Conservation (phyloP, 1,140 invertebrate species). For the Drosophila ohnishii region DNA sequence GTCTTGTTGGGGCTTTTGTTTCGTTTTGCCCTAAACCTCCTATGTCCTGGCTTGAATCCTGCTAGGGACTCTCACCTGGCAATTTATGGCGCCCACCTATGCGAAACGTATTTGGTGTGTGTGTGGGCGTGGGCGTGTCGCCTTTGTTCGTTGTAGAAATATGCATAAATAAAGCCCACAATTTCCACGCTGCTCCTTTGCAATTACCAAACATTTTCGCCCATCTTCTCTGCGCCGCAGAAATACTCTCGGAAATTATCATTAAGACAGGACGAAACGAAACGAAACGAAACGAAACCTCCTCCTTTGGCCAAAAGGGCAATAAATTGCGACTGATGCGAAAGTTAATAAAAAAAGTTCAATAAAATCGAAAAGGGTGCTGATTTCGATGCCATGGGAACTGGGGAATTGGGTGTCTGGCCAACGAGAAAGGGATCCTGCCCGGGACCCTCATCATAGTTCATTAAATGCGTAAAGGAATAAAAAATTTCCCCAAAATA, state of each 20-base stretch:
- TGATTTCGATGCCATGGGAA: constrained; percentile 65
- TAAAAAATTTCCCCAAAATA: constrained; percentile 46
- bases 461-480: constrained; percentile 77
- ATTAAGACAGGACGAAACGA: constrained; percentile 29
- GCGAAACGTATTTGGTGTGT: not conserved
- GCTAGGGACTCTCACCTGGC: constrained; percentile 33
- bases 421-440: constrained; percentile 13
- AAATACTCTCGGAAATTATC: constrained; percentile 36
- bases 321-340: constrained; percentile 64
- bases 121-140: constrained; percentile 6
- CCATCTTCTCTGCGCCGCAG: not conserved
- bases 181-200: constrained; percentile 19
- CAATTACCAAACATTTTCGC: constrained; percentile 51
- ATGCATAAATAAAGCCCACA: constrained; percentile 66
- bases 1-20: constrained; percentile 70
- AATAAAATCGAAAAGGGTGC: constrained; percentile 79
- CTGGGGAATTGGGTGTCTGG: constrained; percentile 44
- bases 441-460: constrained; percentile 75
- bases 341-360: constrained; percentile 81
- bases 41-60: constrained; percentile 22
- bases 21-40: constrained; percentile 20
- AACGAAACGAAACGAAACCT: not conserved
- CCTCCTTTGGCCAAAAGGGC: constrained; percentile 23
- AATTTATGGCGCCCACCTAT: constrained; percentile 47
- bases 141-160: constrained; percentile 47